Base-by-base conservation (phyloP, 2,888 invertebrate genomes). In the Athalia cordata region DNA sequence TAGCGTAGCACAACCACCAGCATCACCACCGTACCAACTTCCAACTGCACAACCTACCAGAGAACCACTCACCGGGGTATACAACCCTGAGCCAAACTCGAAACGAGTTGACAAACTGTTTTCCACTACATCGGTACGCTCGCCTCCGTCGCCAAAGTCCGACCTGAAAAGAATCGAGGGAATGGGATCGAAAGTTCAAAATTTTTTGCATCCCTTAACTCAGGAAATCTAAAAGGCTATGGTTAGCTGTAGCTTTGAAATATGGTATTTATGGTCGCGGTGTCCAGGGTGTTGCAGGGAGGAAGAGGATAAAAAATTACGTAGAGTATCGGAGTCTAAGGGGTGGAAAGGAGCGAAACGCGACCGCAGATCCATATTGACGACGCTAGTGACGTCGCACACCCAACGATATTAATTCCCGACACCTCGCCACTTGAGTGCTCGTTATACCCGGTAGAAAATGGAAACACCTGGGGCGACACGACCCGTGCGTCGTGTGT, bases 61-160 rank as follows among this genome's bases (percentile, higher is more conserved):
- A 57, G 55, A 68, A 52, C 68, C 52, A 68, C 68, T 68, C 11
- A 13, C 59, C 13, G 59, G 47, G 72, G 61, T 45, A 81, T 82
- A 83, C 79, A 79, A 80, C 78, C 77, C 77, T 64, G 81, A 75
- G 79, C 77, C 81, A 78, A 77, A 80, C 85, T 84, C 83, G 85
- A 85, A 87, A 87, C 87, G 87, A 89, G 88, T 89, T 87, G 86
- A 88, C 85, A 87, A 89, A 89, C 87, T 88, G 85, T 86, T 87
- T 84, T 80, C 78, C 77, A 75, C 79, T 29, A 79, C 62, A 78
- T 57, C 83, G 80, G 82, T 11, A 83, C 79, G 81, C 79, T 83
- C 83, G 79, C 80, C 80, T 9, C 57, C 49, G 59, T 67, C 68
- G 77, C 81, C 29, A 29, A 29, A 29, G 29, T 83, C 83, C 49